Evolutionary conservation across 2,113 vertebrate genomes (phyloP).

Genomic region (Chitala chitala): DNA sequence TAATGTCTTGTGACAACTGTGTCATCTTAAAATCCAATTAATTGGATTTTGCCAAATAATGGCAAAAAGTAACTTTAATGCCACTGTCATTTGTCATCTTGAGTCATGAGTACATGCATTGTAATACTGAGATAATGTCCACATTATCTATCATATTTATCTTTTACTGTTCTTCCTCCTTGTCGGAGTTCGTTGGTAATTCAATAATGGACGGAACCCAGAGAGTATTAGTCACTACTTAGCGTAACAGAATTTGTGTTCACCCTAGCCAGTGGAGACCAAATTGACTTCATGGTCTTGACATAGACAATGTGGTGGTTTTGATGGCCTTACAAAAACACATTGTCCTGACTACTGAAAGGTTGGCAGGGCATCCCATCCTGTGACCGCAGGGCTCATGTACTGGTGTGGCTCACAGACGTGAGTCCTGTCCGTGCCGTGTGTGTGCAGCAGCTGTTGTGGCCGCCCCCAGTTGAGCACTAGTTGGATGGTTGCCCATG

Average conservation of each 20-base stretch:
- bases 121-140: constrained; percentile 4
- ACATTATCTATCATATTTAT: constrained; percentile 10
- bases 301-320: too few relatives aligned
- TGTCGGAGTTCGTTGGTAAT: background rate
- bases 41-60: background rate
- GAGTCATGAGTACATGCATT: constrained; percentile 12
- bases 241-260: background rate
- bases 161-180: background rate
- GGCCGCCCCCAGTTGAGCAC: constrained; percentile 22
- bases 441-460: background rate
- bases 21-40: background rate
- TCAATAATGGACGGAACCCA: background rate
- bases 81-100: background rate
- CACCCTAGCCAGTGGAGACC: background rate
- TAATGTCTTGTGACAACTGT: constrained; percentile 5
- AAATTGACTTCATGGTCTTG: background rate
- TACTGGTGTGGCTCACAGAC: background rate
- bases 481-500: too few relatives aligned
- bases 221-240: background rate
- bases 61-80: background rate
- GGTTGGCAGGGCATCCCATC: background rate
- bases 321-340: background rate
- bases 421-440: background rate
- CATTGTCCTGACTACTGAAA: background rate
- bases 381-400: background rate